Evolutionary conservation across 23 tunicate species (phyloP), one percentile per base, ranked within the genome.

Genomic region (Ascidia mentula): DNA sequence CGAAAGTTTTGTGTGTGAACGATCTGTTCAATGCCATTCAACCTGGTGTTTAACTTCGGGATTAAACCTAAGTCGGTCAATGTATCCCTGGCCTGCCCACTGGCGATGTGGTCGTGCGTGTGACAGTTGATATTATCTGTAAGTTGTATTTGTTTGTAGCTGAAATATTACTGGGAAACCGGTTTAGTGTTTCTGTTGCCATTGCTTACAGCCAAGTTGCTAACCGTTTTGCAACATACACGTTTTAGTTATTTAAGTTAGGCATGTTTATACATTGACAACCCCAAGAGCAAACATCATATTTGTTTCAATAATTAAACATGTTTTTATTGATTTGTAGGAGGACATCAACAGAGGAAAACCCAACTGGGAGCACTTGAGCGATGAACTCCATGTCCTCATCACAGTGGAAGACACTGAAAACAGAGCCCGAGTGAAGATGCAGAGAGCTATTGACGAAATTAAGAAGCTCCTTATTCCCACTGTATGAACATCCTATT

Each of bases 311-410:
- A n/a, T n/a, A n/a, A n/a, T n/a, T n/a, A n/a, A n/a, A n/a, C n/a
- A 1, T 42, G 12, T 42, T 12, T 42, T 42, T 80, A 40, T 32
- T 1, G 70, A 28, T 87, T 72, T 72, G 32, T 60, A 96, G 99
- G 99, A 96, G 80, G 99, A 96, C 76, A 80, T 84, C 73, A 91
- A 96, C 69, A 83, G 97, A 37, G 99, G 99, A 69, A 91, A 92
- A 73, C 99, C 99, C 38, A 96, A 96, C 86, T 96, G 99, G 99
- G 99, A 96, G 72, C 99, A 96, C 42, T 81, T 96, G 79, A 96
- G 75, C 37, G 99, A 96, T 73, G 99, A 96, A 39, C 90, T 96
- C 31, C 99, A 96, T 78, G 99, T 96, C 34, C 74, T 96, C n/a
- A 96, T 96, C 79, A 96, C 99, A 20, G 99, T 96, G 31, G 99